Base-by-base conservation (phyloP, 2,797 vertebrate species). In the Scolopax bukidnonensis region DNA sequence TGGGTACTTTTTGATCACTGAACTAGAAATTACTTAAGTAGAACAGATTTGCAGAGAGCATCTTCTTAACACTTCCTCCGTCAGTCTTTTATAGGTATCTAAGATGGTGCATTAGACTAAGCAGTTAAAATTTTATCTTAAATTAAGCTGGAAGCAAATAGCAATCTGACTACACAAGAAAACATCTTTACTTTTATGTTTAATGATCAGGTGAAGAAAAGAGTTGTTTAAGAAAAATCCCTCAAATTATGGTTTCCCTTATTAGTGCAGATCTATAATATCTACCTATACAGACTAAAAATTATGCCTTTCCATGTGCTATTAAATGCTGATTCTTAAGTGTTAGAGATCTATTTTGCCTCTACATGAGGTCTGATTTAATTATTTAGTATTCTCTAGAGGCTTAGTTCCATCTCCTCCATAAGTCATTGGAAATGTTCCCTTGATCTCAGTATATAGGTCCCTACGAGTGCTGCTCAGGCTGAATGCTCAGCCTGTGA, bases 321-420 rank as follows among this genome's bases (percentile, higher is more conserved):
- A 51, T 89, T 94, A 95, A 90, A 38, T 87, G 56, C 67, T 84
- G 88, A 57, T 91, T 92, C 61, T 92, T 87, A 90, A 93, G 68
- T 53, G 45, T 77, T 65, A 89, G 78, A 92, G 88, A 87, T 95
- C 82, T 88, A 75, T 87, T 91, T 90, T 5, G 4, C 54, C 59
- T 87, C 70, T 91, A 79, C 43, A 30, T 75, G 88, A 95, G 64
- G 53, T 73, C 50, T 92, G 57, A 92, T 87, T 96, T 94, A 95
- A 96, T 95, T 96, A 94, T 96, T 97, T 89, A 95, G 78, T 57
- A 48, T 78, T 96, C 53, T 18, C 17, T 75, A 89, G 90, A 81
- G 84, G 60, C n/a, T 86, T 83, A 64, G 75, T 85, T 95, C 53
- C 45, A 94, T 59, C 77, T 95, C 36, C 38, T 95, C 64, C n/a